phyloP scores from a whole-genome alignment of 2,797 vertebrate genomes.

The Hypotaenidia okinawae region DNA sequence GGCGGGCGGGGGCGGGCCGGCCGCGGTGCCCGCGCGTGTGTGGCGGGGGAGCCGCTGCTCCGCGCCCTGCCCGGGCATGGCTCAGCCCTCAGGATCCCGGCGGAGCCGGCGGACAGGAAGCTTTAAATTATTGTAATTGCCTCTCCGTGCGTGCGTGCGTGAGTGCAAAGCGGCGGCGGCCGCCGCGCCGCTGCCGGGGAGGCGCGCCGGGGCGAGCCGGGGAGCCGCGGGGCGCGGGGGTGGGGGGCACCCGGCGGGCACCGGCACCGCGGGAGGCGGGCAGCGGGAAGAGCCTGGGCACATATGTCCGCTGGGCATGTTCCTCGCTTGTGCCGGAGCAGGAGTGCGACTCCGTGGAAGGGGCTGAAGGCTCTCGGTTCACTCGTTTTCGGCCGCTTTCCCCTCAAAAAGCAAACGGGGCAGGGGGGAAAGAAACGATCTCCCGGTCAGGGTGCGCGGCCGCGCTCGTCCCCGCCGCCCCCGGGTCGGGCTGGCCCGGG shows the following conservation, averaged over 20 bases:
- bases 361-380: neutral
- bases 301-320: neutral
- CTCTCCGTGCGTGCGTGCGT: conserved; percentile 26
- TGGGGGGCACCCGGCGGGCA: neutral
- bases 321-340: neutral
- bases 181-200: conserved; percentile 26
- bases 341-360: neutral
- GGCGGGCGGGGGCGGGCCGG: neutral
- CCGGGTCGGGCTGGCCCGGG: neutral
- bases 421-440: neutral
- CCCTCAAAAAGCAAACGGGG: neutral
- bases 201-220: neutral
- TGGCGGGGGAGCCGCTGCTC: neutral
- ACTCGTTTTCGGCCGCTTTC: neutral
- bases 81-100: conserved; percentile 59
- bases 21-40: neutral
- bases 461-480: neutral
- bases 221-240: neutral
- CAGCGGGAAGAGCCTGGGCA: neutral
- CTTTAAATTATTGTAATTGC: conserved; percentile 70
- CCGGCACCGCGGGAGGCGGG: neutral
- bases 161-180: neutral
- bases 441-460: neutral
- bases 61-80: conserved; percentile 10
- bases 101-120: conserved; percentile 69